Evolutionary conservation across 2,797 vertebrate genomes (phyloP).

Genomic region (Ara ararauna): DNA sequence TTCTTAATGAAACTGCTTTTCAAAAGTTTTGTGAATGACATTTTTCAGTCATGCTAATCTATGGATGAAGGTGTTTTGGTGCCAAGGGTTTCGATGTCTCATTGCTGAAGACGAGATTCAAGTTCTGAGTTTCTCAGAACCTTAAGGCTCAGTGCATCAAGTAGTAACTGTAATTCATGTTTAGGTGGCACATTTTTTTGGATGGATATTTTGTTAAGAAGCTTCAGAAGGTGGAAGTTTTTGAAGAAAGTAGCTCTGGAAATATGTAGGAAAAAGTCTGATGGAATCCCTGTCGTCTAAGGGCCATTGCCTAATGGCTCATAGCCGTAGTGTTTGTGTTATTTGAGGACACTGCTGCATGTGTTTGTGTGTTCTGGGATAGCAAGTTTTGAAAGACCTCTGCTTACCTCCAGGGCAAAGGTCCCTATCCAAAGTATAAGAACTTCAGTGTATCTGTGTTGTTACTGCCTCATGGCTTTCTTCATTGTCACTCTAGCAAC

Average conservation of each 20-base stretch:
- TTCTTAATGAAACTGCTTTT: neutral
- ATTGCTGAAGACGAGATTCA: neutral
- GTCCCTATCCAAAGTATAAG: rapidly evolving
- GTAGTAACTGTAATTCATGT: neutral
- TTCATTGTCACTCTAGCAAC: neutral
- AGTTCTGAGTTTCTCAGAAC: neutral
- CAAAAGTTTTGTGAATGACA: neutral
- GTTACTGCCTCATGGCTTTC: neutral
- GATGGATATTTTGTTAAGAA: neutral
- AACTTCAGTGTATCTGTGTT: neutral
- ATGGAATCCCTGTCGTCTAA: neutral
- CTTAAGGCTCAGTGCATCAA: neutral
- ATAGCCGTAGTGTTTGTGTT: neutral
- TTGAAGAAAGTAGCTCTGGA: neutral
- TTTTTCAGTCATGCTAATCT: neutral
- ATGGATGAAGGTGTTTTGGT: neutral
- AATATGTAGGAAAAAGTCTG: neutral
- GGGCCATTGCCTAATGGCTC: neutral
- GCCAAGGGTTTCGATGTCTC: neutral
- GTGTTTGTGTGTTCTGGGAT: neutral
- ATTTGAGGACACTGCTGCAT: neutral
- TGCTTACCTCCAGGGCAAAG: neutral
- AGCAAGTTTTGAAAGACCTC: neutral
- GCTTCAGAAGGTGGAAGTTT: neutral
- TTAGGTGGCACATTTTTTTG: neutral